Conservation (phyloP, 2,797 vertebrate species). For the Amazonetta brasiliensis region DNA sequence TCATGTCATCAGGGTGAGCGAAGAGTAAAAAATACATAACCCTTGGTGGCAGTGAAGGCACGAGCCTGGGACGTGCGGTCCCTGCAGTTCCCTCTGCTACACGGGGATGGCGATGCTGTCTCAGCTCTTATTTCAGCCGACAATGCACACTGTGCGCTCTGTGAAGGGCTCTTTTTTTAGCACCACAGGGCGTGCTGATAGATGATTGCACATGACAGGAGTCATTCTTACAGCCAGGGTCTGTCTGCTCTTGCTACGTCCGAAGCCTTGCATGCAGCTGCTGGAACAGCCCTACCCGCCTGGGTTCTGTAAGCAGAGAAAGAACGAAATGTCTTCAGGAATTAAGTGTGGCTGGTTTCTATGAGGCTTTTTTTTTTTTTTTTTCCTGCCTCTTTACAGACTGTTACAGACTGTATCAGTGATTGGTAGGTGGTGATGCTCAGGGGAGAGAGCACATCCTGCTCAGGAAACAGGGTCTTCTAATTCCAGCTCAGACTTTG, state of each 20-base stretch:
- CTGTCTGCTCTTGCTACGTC: not conserved
- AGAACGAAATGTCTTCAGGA: conserved; percentile 39
- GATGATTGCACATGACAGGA: not conserved
- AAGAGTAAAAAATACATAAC: not conserved
- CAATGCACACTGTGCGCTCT: not conserved
- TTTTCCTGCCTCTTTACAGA: not conserved
- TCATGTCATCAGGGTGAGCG: not conserved
- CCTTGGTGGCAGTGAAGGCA: not conserved
- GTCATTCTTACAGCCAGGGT: not conserved
- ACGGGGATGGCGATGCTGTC: not conserved
- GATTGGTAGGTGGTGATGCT: not conserved
- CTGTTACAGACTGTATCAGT: not conserved
- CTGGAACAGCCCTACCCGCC: not conserved
- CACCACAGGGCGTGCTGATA: not conserved
- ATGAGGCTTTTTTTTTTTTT: not conserved
- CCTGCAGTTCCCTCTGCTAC: not conserved
- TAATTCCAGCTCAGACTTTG: not conserved
- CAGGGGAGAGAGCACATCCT: not conserved
- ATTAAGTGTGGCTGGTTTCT: not conserved
- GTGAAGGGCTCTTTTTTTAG: not conserved
- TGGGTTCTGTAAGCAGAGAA: not conserved
- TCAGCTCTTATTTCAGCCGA: not conserved
- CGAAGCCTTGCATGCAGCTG: not conserved
- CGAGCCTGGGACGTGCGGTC: rapidly evolving
- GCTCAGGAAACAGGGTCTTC: not conserved